phyloP scores from a whole-genome alignment of 1,140 invertebrate species.

The Caligus rogercresseyi region DNA sequence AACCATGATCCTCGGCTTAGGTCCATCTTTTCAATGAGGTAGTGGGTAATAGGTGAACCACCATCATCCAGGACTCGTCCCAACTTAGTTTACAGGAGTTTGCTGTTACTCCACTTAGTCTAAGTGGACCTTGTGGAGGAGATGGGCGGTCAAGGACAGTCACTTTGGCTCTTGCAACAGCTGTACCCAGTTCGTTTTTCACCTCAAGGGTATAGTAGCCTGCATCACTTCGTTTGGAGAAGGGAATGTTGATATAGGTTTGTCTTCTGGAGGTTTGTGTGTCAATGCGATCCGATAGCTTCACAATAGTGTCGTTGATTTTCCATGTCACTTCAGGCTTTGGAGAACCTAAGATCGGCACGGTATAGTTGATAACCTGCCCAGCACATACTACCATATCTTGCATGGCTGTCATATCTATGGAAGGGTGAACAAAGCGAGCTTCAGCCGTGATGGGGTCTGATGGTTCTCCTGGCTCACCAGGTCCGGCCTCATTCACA shows the following conservation, averaged over 20 bases:
- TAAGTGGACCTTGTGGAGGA: constrained; percentile 64
- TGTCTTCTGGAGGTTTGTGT: constrained; percentile 50
- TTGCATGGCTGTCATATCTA: constrained; percentile 60
- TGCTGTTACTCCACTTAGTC: constrained; percentile 65
- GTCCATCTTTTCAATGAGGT: constrained; percentile 94
- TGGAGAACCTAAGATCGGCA: constrained; percentile 50
- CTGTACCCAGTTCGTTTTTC: constrained; percentile 62
- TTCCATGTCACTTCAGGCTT: constrained; percentile 52
- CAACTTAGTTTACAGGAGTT: constrained; percentile 69
- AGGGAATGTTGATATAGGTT: constrained; percentile 67
- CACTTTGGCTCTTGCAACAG: constrained; percentile 60
- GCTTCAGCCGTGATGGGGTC: constrained; percentile 54
- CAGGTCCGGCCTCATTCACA: constrained; percentile 83
- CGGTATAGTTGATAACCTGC: constrained; percentile 65
- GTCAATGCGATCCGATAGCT: constrained; percentile 43
- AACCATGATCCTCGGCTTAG: constrained; percentile 79
- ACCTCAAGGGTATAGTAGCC: constrained; percentile 66
- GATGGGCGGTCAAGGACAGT: constrained; percentile 72
- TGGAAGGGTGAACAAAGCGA: constrained; percentile 43
- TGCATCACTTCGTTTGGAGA: constrained; percentile 56
- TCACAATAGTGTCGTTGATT: constrained; percentile 57
- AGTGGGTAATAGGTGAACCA: constrained; percentile 83
- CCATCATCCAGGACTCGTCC: constrained; percentile 70
- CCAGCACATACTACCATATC: constrained; percentile 77
- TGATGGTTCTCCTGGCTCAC: constrained; percentile 83